Conservation (phyloP, 2,888 invertebrate species). For the Parnassius orleans region DNA sequence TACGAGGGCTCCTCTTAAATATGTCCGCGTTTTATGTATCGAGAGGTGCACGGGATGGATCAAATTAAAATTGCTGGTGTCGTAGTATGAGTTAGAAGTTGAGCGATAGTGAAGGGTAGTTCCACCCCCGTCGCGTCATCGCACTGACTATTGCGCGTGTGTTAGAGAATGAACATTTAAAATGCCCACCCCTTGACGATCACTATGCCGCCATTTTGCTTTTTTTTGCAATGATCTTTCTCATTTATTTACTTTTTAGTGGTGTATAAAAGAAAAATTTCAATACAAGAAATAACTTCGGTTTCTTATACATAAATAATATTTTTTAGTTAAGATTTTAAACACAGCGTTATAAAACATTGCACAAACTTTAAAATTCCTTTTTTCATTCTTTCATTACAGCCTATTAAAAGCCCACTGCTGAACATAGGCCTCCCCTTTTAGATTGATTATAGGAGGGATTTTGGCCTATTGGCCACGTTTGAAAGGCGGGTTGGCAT, state of each 20-base stretch:
- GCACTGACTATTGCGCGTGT: slow-evolving; percentile 73
- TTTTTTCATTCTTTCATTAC: too few species aligned
- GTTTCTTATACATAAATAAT: too few species aligned
- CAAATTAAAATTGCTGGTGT: slow-evolving; percentile 39
- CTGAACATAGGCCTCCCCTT: too few species aligned
- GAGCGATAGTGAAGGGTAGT: slow-evolving; percentile 63
- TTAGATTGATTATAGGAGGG: too few species aligned
- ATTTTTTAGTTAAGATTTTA: too few species aligned
- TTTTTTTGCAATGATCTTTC: slow-evolving; percentile 43
- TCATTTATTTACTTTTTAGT: slow-evolving; percentile 5
- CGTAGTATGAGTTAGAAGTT: slow-evolving; percentile 59
- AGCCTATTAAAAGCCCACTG: too few species aligned
- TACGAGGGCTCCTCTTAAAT: slow-evolving; percentile 33
- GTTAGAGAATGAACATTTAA: slow-evolving; percentile 77
- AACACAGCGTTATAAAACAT: too few species aligned
- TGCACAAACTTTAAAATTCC: too few species aligned
- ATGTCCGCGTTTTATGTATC: slow-evolving; percentile 27
- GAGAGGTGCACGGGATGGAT: slow-evolving; percentile 40
- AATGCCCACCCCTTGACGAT: slow-evolving; percentile 77
- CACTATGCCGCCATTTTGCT: slow-evolving; percentile 67
- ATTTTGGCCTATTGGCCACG: too few species aligned
- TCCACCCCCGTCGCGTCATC: slow-evolving; percentile 71
- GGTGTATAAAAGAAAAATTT: background rate
- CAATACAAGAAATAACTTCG: too few species aligned
- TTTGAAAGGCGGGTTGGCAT: too few species aligned